Evolutionary conservation across 2,797 vertebrate species (phyloP), one percentile per base, ranked within the genome.

Genomic region (Acrocephalus scirpaceus): DNA sequence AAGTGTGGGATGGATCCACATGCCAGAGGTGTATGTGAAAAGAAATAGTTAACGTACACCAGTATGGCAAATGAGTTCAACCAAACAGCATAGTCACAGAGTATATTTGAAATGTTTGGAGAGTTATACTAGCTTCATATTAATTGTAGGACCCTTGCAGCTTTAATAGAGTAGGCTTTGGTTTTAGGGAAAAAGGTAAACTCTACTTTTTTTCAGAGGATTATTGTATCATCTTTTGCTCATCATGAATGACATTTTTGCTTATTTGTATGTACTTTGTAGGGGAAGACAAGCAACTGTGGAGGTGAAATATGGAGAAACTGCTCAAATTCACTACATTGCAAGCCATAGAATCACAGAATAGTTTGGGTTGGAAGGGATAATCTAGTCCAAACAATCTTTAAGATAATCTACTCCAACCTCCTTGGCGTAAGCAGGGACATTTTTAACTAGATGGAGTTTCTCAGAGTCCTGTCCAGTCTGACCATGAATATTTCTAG

Each of bases 401-500:
- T 50, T 70, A n/a, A 54, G 3, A 7, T 54, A 13, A 19, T 66
- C 11, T 54, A 27, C 9, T 47, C 13, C 11, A 47, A 9, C 3
- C 3, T 25, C 13, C 10, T 45, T 58, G 26, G 11, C 1, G 0
- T 29, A 0, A 73, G 9, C 10, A 80, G 32, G 34, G 26, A 13
- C 11, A 12, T 42, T 11, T 69, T 72, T 9, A 23, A 11, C 18
- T 27, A 17, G 18, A 58, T 14, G 11, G 12, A 8, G 2, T 50
- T 83, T 10, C 29, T 86, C 42, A 79, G 29, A 47, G 19, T 19
- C 5, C 13, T 1, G 0, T 81, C 16, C 13, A 25, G 3, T 9
- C 11, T 85, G 56, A 25, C 11, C 5, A 23, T 47, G 9, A 48
- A 25, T 44, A 5, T 51, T 70, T 51, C 21, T 25, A 72, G 18